Conservation (phyloP, 2,113 vertebrate species). For the Aplodontia rufa region DNA sequence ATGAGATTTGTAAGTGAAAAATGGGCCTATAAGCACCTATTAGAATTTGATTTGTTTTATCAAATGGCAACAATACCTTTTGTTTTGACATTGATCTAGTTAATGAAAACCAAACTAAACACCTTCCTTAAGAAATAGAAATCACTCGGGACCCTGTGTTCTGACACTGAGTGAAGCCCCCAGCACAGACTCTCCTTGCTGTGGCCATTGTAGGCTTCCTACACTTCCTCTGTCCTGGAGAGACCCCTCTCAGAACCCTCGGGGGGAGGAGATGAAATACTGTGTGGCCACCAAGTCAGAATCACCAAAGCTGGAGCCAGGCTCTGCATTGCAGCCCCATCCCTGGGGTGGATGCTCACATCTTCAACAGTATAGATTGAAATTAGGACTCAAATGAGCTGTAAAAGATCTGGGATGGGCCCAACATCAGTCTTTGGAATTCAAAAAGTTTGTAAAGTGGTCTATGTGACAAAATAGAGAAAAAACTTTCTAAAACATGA, state of each 20-base stretch:
- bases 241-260: background rate
- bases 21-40: background rate
- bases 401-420: background rate
- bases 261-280: background rate
- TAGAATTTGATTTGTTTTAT: background rate
- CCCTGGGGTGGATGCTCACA: background rate
- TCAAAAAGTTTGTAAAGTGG: background rate
- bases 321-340: background rate
- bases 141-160: background rate
- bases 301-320: background rate
- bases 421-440: background rate
- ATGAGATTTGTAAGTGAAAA: background rate
- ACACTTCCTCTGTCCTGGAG: background rate
- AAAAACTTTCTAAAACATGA: background rate
- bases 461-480: background rate
- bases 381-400: background rate
- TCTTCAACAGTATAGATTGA: background rate
- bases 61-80: background rate
- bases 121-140: background rate
- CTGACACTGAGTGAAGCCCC: too few relatives aligned
- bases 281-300: background rate
- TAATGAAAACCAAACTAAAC: background rate
- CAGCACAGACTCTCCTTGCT: background rate
- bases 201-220: background rate
- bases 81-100: background rate